Evolutionary conservation across 1,140 invertebrate genomes (phyloP), one percentile per base, ranked within the genome.

Genomic region (Ctenoplectra terminalis): DNA sequence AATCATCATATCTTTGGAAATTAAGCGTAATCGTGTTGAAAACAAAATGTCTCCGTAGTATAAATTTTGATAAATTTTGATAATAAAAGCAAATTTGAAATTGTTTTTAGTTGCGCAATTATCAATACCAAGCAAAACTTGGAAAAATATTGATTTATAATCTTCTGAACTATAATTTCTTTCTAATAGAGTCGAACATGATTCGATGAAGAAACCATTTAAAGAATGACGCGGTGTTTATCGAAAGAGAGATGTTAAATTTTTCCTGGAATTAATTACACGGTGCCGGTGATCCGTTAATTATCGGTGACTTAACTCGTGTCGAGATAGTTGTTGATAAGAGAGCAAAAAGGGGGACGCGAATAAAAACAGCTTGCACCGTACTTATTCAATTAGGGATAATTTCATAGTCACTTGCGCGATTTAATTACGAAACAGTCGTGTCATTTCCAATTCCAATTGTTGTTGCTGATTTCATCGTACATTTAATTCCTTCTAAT

Each of bases 261-360:
- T 86, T 86, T 86, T 56, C 67, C 61, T 70, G 61, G 64, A 52
- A 77, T 73, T 74, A 64, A 85, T 86, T 82, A 70, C 63, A 85
- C 60, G 79, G 60, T 67, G 20, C n/a, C 67, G 60, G 48, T 66
- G 54, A 48, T 20, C 23, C 50, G n/a, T n/a, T 86, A 82, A 86
- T 86, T 86, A 46, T 56, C 26, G 43, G 17, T 63, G 64, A 85
- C 69, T 82, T 85, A 77, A 86, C 69, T 40, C 69, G 61, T 56
- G 52, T 26, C 29, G 26, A 56, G 71, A 61, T 20, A 4, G 7
- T 70, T 20, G 1, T 46, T 2, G 40, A 73, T 48, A 17, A 8
- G 1, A 66, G 7, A 66, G 5, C 5, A 69, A 31, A 15, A 63
- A 34, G 17, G 13, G n/a, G 43, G 37, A 61, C 8, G 7, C 9